Base-by-base conservation (phyloP, 2,888 invertebrate species). In the Xestia rhomboidea region DNA sequence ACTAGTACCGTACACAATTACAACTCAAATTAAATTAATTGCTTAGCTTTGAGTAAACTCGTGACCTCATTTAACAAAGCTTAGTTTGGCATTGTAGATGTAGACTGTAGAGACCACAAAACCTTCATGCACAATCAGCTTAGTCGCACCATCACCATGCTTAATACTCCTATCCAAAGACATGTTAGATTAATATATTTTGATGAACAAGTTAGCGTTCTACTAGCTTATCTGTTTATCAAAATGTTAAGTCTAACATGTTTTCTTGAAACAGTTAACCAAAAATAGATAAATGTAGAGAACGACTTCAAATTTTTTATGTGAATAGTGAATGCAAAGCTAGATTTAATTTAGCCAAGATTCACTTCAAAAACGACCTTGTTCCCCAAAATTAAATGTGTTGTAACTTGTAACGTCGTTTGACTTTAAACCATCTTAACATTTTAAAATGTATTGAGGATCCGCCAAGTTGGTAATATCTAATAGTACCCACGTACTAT, bases 1-100 rank as follows among this genome's bases (percentile, higher is more conserved):
- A 89, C 83, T 82, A 84, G 89, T 89, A 90, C 87, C 64, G 83
- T 73, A 84, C 67, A 78, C 78, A 85, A 84, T 88, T 84, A 86
- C 78, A 76, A 77, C 64, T 72, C 66, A 84, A 84, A 89, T 81
- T 83, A 82, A 83, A 81, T 83, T 76, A 85, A 83, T 77, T 83
- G 63, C 71, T 68, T 34, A 79, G 68, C 72, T 86, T 79, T 77
- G 75, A 82, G 79, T 75, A 74, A 81, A 88, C 38, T 77, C 73
- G 46, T 86, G 73, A 79, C 81, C 80, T 49, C 49, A 76, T 76
- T 83, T 66, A 34, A 81, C 68, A 74, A 79, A 77, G 74, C 63
- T 81, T 79, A 64, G 41, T 77, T 82, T 34, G 68, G 57, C 64
- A 72, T 62, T 68, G 73, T 66, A 54, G 46, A 73, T 68, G 73